Conservation (phyloP, 2,797 vertebrate species). For the Brotogeris chrysoptera region DNA sequence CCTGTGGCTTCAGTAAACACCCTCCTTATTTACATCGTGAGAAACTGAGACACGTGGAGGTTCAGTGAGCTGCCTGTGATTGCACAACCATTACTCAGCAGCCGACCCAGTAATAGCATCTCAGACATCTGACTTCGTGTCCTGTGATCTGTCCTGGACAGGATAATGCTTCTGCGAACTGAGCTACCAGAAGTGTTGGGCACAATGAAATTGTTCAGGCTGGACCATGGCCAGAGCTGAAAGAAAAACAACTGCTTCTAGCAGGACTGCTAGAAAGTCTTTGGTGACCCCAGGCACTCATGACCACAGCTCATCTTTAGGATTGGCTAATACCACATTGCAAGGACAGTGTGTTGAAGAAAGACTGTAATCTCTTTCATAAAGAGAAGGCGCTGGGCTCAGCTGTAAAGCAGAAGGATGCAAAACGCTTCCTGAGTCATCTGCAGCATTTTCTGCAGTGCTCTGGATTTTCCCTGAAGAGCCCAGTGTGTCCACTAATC, state of each 20-base stretch:
- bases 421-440: neutral
- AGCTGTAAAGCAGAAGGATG: neutral
- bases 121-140: neutral
- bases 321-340: rapidly evolving
- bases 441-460: neutral
- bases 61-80: neutral
- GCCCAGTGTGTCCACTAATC: neutral
- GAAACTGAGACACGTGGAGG: neutral
- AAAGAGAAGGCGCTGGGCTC: neutral
- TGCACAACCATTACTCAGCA: neutral
- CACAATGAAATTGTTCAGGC: neutral
- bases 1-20: neutral
- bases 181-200: neutral
- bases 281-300: neutral
- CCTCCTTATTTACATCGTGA: neutral
- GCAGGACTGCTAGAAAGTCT: neutral
- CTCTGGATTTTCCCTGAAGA: neutral
- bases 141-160: neutral
- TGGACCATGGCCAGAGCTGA: neutral
- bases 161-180: neutral
- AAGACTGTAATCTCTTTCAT: neutral
- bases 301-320: neutral
- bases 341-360: neutral
- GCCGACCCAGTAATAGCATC: neutral
- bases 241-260: neutral